These are phyloP conservation scores for Allobates femoralis DNA, from an alignment of 2,797 vertebrate species.

Conservation along the genomic window DNA sequence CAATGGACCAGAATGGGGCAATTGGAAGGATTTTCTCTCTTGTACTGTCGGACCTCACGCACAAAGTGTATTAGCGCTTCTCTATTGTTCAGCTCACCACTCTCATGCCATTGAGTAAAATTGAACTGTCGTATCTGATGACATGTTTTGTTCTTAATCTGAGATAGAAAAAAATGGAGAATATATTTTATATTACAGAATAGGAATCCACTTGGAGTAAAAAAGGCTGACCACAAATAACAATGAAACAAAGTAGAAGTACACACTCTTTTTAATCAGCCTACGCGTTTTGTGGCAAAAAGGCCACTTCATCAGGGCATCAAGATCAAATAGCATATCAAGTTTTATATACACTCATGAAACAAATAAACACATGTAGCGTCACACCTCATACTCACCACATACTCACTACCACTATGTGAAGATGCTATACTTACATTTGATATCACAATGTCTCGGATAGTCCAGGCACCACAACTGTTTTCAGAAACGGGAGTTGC, in stretches of 20 bases:
- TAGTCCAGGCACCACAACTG: not conserved
- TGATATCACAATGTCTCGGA: not conserved
- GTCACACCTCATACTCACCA: not conserved
- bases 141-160: not conserved
- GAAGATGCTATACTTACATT: slow-evolving; percentile 2
- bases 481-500: not conserved
- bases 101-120: not conserved
- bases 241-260: too few relatives aligned
- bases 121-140: slow-evolving; percentile 22
- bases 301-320: too few relatives aligned
- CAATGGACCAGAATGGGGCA: slow-evolving; percentile 30
- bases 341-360: too few relatives aligned
- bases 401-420: not conserved
- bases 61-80: slow-evolving; percentile 2
- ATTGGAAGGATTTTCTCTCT: not conserved
- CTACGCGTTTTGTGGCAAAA: too few relatives aligned
- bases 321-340: too few relatives aligned
- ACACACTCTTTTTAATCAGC: too few relatives aligned
- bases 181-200: not conserved
- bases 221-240: too few relatives aligned
- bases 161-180: not conserved
- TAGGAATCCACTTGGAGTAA: too few relatives aligned
- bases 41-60: not conserved
- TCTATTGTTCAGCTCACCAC: not conserved
- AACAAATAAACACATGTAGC: too few relatives aligned